Base-by-base conservation (phyloP, 2,797 vertebrate species). In the Oceanodroma leucorhoa region DNA sequence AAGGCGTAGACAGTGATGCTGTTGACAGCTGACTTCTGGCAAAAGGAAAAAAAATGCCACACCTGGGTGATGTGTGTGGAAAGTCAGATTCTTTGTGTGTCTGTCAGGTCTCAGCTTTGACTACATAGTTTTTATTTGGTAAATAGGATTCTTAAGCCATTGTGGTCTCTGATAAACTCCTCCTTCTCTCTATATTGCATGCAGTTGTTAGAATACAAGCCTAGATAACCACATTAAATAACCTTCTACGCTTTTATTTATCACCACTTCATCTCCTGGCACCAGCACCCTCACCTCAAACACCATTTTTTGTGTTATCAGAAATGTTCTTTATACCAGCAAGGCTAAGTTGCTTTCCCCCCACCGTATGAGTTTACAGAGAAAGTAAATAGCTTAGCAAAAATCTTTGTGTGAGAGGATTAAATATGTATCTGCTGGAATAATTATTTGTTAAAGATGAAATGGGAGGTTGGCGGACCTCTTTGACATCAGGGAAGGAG, bases 311-410 rank as follows among this genome's bases (percentile, higher is more conserved):
- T 66, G 1, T 30, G 8, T 51, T 62, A 58, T n/a, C 29, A 79
- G 40, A 77, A 58, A 54, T 41, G 8, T 38, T 83, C 15, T 69
- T 83, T 71, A 11, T 50, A 73, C 8, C n/a, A 55, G 26, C 82
- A 66, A 15, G n/a, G 5, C 29, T 79, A 55, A 73, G 18, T 43
- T 79, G 10, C 51, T 66, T 83, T 79, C 6, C 24, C 5, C 2
- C 3, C 22, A 32, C 0, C 0, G 0, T 40, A 26, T 24, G n/a
- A 79, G 9, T 78, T 67, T 51, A 76, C 32, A 46, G 36, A 9
- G 21, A 85, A 87, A 83, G 23, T 41, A 66, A 93, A 62, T 11
- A 64, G 9, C 1, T 1, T 18, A 73, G 22, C 27, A 90, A 67
- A 94, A 79, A 34, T 36, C 26, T 58, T 54, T 82, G 11, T 50